Evolutionary conservation across 2,888 invertebrate species (phyloP).

Genomic region (Xylota sylvarum): DNA sequence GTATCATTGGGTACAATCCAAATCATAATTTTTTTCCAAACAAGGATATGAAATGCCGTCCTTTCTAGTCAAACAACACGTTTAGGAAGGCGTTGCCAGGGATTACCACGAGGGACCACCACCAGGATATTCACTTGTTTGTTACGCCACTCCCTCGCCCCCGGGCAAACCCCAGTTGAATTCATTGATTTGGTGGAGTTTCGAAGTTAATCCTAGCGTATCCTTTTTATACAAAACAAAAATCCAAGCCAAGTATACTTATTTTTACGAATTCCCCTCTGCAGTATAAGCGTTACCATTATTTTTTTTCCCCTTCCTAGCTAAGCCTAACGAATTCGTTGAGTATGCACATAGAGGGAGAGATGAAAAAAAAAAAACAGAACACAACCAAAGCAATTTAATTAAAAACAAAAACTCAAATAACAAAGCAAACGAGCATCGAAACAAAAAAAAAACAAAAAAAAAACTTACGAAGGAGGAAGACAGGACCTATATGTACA

Average conservation of each 20-base stretch:
- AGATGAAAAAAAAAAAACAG: not conserved
- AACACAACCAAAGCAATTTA: slow-evolving; percentile 29
- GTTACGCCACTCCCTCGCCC: no score
- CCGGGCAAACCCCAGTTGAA: not conserved
- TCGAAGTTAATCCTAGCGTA: not conserved
- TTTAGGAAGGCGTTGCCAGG: no score
- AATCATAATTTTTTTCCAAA: no score
- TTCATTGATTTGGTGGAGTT: not conserved
- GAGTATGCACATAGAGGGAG: not conserved
- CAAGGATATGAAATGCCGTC: no score
- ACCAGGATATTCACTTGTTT: no score
- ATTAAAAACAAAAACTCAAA: slow-evolving; percentile 36
- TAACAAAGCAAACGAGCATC: slow-evolving; percentile 15
- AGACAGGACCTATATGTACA: not conserved
- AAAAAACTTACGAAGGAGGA: not conserved
- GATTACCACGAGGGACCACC: no score
- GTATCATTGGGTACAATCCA: no score
- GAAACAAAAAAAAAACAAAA: slow-evolving; percentile 7
- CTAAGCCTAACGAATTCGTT: not conserved
- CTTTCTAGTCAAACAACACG: no score
- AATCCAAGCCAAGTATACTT: not conserved
- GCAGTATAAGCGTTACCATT: not conserved
- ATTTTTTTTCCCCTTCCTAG: not conserved
- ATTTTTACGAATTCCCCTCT: not conserved
- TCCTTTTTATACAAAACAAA: not conserved